Conservation (phyloP, 2,797 vertebrate genomes). For the Coendou prehensilis region DNA sequence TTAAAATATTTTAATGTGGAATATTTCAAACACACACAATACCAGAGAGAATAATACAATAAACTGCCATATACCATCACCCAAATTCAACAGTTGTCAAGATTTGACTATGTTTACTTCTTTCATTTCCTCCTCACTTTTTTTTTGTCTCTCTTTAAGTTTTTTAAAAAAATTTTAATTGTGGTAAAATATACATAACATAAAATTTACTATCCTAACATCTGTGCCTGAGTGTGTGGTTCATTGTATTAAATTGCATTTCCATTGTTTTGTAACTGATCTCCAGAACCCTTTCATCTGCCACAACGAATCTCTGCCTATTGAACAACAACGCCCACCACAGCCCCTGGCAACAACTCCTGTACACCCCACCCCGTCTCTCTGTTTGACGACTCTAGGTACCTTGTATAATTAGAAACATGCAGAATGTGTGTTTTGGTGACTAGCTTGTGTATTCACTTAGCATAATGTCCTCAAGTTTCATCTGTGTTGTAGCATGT, state of each 20-base stretch:
- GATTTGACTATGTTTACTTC: background rate
- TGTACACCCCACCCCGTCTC: background rate
- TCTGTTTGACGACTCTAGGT: background rate
- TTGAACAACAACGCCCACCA: background rate
- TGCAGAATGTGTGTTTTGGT: background rate
- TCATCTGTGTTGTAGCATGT: background rate
- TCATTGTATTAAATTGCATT: background rate
- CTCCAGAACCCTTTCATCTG: background rate
- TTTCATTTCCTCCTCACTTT: background rate
- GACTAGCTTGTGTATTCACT: constrained; percentile 2
- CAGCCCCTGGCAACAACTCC: background rate
- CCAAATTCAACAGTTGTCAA: background rate
- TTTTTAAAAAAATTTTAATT: background rate
- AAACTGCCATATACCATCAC: background rate
- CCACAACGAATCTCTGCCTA: background rate
- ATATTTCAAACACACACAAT: constrained; percentile 35
- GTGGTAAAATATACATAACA: background rate
- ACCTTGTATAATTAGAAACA: background rate
- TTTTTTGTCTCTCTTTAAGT: constrained; percentile 8
- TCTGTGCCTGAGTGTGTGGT: background rate
- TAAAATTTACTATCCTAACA: background rate
- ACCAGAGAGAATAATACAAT: background rate
- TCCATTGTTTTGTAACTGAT: background rate
- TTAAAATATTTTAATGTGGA: background rate
- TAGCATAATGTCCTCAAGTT: background rate